Percentiles rank a stretch among this genome's conserved stretches.
These are phyloP conservation scores for Phyllostomus discolor DNA, from an alignment of 2,113 vertebrate genomes.

Conservation along the genomic window DNA sequence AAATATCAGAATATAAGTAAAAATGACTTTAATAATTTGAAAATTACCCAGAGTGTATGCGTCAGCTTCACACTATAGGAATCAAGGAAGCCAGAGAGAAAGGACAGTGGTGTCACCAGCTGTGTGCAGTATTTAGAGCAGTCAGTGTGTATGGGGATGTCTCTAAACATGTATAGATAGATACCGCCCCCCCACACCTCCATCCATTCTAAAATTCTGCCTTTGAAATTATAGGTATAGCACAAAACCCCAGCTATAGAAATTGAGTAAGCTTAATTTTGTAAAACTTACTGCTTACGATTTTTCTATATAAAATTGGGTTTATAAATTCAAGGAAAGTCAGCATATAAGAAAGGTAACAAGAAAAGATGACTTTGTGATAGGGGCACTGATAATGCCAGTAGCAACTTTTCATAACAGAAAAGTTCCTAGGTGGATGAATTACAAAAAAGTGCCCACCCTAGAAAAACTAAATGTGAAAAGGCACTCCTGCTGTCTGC, in stretches of 20 bases:
- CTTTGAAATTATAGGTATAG: not conserved
- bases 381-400: not conserved
- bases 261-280: constrained; percentile 2
- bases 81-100: not conserved
- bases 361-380: not conserved
- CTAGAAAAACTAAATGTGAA: not conserved
- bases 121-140: not conserved
- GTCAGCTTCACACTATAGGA: not conserved
- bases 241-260: not conserved
- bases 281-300: not conserved
- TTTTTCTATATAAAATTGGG: constrained; percentile 12
- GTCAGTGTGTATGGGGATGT: not conserved
- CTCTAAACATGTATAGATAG: not conserved
- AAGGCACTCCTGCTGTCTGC: not conserved
- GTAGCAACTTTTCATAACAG: not conserved
- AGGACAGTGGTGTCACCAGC: not conserved
- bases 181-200: not conserved
- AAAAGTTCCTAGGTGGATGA: not conserved
- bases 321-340: not conserved
- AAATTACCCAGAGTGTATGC: not conserved
- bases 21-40: not conserved
- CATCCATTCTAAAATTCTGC: not conserved
- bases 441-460: not conserved
- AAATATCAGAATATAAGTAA: not conserved
- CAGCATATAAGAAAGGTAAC: not conserved